A percentile compares a stretch with the other conserved stretches of the same genome.
Conservation (phyloP, 2,888 invertebrate species). For the Himalopsyche tibetana region DNA sequence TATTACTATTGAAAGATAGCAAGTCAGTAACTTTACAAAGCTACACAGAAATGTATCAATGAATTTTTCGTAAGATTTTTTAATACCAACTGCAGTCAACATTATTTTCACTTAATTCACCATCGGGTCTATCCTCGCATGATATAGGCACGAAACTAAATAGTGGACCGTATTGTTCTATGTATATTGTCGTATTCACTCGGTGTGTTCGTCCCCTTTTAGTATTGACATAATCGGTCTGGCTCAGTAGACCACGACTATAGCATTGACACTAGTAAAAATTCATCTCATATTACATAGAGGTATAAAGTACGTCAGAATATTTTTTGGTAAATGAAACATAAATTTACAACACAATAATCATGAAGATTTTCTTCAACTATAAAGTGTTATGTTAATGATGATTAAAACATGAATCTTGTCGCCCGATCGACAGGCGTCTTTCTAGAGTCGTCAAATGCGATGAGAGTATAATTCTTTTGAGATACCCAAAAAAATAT, state of each 20-base stretch:
- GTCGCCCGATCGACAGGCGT: too few species aligned
- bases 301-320: not conserved
- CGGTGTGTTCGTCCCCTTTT: constrained; percentile 18
- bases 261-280: constrained; percentile 3
- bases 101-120: not conserved
- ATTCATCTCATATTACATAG: not conserved
- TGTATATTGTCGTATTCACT: not conserved
- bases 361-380: too few species aligned
- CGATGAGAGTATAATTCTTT: too few species aligned
- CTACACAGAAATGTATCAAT: not conserved
- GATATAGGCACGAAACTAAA: constrained; percentile 24
- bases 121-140: not conserved
- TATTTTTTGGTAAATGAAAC: too few species aligned
- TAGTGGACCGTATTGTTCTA: constrained; percentile 9
- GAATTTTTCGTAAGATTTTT: not conserved
- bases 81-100: not conserved
- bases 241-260: not conserved
- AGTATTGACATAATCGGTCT: not conserved
- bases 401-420: too few species aligned
- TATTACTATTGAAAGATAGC: not conserved
- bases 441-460: too few species aligned
- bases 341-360: too few species aligned
- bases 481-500: too few species aligned
- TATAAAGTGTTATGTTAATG: too few species aligned
- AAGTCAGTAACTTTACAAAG: not conserved